Evolutionary conservation across 2,113 vertebrate species (phyloP).

Genomic region (Columbina picui): DNA sequence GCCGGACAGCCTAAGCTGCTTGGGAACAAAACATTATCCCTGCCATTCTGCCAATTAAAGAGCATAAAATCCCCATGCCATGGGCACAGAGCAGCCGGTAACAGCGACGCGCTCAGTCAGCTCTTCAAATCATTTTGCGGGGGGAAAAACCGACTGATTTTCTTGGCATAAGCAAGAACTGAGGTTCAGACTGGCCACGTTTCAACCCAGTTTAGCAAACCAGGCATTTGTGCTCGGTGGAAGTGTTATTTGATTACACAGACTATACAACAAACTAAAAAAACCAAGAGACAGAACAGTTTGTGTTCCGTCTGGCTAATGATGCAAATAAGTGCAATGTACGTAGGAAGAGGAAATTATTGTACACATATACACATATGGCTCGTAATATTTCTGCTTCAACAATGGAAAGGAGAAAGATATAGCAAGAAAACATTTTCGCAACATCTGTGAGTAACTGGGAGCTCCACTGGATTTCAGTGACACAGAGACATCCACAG

Average conservation of each 20-base stretch:
- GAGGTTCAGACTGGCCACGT: neutral
- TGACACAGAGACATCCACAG: fast-evolving
- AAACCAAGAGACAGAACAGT: conserved; percentile 8
- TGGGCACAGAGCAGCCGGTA: neutral
- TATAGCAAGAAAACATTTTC: neutral
- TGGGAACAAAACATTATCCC: neutral
- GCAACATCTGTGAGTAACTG: neutral
- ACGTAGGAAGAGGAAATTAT: conserved; percentile 54
- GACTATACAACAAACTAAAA: neutral
- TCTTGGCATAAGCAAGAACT: neutral
- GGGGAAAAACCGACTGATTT: neutral
- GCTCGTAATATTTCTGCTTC: conserved; percentile 16
- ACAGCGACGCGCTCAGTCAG: neutral
- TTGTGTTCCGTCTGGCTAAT: conserved; percentile 53
- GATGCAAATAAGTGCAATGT: neutral
- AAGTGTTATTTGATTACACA: neutral
- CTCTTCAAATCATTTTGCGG: neutral
- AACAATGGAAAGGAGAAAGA: conserved; percentile 32
- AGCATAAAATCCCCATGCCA: neutral
- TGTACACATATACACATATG: conserved; percentile 35
- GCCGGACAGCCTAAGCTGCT: neutral
- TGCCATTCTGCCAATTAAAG: conserved; percentile 25
- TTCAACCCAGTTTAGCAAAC: neutral
- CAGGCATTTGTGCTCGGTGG: neutral
- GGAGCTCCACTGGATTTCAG: neutral